Conservation (phyloP, 2,888 invertebrate species). For the Trimorus sp. region DNA sequence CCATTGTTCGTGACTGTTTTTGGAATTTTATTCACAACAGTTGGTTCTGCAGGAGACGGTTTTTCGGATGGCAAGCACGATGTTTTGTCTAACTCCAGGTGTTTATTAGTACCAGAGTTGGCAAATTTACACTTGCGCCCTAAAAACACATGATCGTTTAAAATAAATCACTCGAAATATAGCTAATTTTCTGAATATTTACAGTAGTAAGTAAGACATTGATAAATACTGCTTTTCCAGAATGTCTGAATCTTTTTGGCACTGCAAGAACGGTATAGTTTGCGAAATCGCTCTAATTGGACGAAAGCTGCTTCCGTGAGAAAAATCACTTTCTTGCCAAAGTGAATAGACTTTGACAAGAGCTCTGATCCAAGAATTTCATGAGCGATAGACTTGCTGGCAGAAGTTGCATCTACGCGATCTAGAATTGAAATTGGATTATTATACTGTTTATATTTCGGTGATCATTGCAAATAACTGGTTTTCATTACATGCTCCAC, state of each 20-base stretch:
- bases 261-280: constrained; percentile 64
- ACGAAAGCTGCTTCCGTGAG: constrained; percentile 69
- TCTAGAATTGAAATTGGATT: constrained; percentile 15
- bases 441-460: not conserved
- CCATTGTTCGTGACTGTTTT: no score
- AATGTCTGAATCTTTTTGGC: constrained; percentile 71
- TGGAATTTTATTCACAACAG: no score
- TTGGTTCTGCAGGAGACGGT: no score
- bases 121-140: not conserved
- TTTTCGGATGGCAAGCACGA: no score
- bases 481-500: not conserved
- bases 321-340: constrained; percentile 71
- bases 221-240: constrained; percentile 70
- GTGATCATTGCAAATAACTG: not conserved
- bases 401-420: constrained; percentile 5
- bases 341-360: constrained; percentile 61
- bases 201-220: not conserved
- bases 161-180: no score
- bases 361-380: constrained; percentile 55
- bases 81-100: no score
- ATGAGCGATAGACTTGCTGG: constrained; percentile 39
- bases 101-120: no score
- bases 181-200: no score
- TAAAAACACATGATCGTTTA: not conserved
- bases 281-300: constrained; percentile 69